Base-by-base conservation (phyloP, 2,888 invertebrate genomes). In the Mamestra brassicae region DNA sequence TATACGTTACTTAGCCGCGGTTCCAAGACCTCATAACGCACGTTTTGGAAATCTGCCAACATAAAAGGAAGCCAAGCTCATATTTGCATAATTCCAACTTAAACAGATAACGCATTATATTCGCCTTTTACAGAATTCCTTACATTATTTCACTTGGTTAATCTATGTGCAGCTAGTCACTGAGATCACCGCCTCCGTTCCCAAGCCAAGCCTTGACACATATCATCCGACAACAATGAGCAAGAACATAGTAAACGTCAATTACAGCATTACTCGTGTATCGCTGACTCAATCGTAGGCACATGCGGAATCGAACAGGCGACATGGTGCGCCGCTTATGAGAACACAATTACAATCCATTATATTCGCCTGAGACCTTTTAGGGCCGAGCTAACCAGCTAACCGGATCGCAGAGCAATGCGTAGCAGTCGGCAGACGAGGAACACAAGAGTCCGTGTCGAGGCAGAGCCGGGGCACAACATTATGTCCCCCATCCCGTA, bases 291-390 rank as follows among this genome's bases (percentile, higher is more conserved):
- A 94, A 95, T 95, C 93, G 93, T 87, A 83, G 88, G 85, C 88
- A 88, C 87, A 87, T 89, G 88, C 90, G 88, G 89, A 89, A 88
- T 90, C 90, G 89, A 91, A 89, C 90, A 89, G 89, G 90, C 90
- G 91, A 92, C 91, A 91, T 90, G 90, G 90, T 87, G 89, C 90
- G 82, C 81, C 91, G 92, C 93, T 95, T 95, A 95, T 95, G 96
- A 95, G 94, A 92, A 94, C 94, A 95, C 95, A 95, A 96, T 95
- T 95, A 95, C 94, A 93, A 92, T 92, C 92, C 93, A 94, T 95
- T 95, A 95, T 94, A 94, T 94, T 93, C 93, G 88, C 90, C 81
- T 84, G 89, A 89, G 90, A 93, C 95, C 94, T 94, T 94, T 95
- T 95, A 92, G 93, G 95, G 90, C 88, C 84, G 79, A 84, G 88